Evolutionary conservation across 2,888 invertebrate genomes (phyloP).

Genomic region (Sesamia inferens): DNA sequence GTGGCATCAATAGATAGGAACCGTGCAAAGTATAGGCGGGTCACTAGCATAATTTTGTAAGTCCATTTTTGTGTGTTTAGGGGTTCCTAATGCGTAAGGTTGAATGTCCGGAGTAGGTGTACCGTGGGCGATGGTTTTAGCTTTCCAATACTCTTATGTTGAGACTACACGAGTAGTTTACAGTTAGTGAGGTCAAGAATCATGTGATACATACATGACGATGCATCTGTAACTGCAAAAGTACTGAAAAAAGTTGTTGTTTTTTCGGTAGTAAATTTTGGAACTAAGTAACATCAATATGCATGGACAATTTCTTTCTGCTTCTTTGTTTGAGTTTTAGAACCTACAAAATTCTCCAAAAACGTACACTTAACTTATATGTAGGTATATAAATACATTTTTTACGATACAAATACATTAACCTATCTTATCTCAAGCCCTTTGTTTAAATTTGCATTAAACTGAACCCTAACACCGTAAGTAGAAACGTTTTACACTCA

Average conservation of each 20-base stretch:
- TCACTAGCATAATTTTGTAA: background rate
- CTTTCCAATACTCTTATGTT: conserved; percentile 53
- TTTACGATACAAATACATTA: conserved; percentile 52
- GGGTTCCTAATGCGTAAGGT: conserved; percentile 33
- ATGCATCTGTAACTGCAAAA: conserved; percentile 11
- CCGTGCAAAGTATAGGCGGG: background rate
- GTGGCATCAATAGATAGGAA: background rate
- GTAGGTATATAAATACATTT: conserved; percentile 4
- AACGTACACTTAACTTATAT: background rate
- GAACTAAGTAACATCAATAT: background rate
- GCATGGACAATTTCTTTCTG: background rate
- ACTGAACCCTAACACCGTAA: conserved; percentile 53
- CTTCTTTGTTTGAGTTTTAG: background rate
- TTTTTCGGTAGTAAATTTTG: conserved; percentile 1
- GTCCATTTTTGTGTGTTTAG: conserved; percentile 51
- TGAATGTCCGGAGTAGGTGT: conserved; percentile 58
- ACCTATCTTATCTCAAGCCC: conserved; percentile 51
- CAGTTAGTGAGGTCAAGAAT: conserved; percentile 44
- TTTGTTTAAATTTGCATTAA: conserved; percentile 61
- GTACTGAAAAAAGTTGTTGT: too few species aligned
- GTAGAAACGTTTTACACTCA: conserved; percentile 59
- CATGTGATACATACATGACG: conserved; percentile 33
- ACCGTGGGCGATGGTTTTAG: conserved; percentile 48
- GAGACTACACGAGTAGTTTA: conserved; percentile 7
- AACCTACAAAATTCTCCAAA: background rate